These are phyloP conservation scores for Fringilla coelebs DNA, from an alignment of 2,797 vertebrate species.

Conservation along the genomic window DNA sequence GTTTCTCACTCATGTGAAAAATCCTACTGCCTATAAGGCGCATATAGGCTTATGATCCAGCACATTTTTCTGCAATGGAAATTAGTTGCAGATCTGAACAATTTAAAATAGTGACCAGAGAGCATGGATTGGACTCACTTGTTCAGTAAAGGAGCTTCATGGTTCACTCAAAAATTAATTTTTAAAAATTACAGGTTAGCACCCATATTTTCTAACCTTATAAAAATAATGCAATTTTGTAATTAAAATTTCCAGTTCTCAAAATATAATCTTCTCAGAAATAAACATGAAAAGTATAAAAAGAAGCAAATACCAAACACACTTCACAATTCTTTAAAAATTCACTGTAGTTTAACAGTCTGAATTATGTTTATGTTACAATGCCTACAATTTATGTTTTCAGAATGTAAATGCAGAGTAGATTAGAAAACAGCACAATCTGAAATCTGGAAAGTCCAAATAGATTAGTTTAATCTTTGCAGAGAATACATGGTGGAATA, in stretches of 20 bases:
- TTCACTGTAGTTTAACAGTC: not conserved
- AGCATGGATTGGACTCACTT: not conserved
- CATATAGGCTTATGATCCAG: slow-evolving; percentile 3
- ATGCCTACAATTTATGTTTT: not conserved
- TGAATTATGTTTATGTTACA: not conserved
- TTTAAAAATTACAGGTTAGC: not conserved
- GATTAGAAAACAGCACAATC: not conserved
- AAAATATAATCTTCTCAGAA: not conserved
- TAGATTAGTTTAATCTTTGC: not conserved
- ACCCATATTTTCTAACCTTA: not conserved
- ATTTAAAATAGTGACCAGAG: not conserved
- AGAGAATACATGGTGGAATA: not conserved
- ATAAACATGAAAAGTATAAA: not conserved
- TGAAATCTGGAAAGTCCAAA: not conserved
- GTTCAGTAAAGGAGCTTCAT: not conserved
- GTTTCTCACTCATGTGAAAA: not conserved
- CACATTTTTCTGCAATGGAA: slow-evolving; percentile 5
- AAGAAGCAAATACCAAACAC: not conserved
- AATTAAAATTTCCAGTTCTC: not conserved
- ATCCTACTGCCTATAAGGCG: not conserved
- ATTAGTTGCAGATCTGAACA: not conserved
- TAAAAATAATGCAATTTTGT: not conserved
- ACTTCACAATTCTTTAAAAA: not conserved
- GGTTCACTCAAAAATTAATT: not conserved
- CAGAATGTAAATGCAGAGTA: not conserved